Percentiles rank a stretch among this genome's conserved stretches.
phyloP scores from a whole-genome alignment of 2,888 invertebrate genomes.

The Drepana falcataria region DNA sequence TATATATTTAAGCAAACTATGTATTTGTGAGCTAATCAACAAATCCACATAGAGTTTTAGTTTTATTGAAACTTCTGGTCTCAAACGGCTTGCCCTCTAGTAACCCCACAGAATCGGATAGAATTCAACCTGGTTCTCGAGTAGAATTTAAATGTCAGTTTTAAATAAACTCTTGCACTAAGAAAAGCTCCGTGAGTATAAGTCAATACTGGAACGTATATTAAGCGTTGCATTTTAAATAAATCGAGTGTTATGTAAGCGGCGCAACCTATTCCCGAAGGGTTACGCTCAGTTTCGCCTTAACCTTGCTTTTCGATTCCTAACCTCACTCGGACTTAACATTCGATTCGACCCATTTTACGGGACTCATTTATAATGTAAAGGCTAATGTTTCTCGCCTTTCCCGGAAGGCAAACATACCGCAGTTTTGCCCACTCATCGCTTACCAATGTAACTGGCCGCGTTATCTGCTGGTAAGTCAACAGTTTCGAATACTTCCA shows the following conservation, averaged over 20 bases:
- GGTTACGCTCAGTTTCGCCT: conserved; percentile 15
- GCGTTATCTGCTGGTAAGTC: neutral
- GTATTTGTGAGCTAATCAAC: no score
- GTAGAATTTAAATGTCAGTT: neutral
- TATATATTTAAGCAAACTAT: no score
- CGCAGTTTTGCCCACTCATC: neutral
- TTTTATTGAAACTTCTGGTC: neutral
- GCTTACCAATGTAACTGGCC: neutral
- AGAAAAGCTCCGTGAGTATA: neutral
- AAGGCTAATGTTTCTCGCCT: conserved; percentile 27
- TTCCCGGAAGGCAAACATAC: conserved; percentile 7
- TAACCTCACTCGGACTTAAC: conserved; percentile 6
- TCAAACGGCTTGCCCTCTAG: neutral
- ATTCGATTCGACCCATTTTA: conserved; percentile 39
- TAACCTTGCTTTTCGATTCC: conserved; percentile 7
- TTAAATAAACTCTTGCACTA: neutral
- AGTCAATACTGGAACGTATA: neutral
- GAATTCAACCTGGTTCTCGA: neutral
- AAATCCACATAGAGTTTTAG: neutral
- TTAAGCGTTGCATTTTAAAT: neutral
- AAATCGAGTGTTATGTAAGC: conserved; percentile 11
- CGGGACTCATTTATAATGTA: conserved; percentile 48
- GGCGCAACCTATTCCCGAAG: conserved; percentile 9
- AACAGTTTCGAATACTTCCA: neutral
- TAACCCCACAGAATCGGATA: neutral